Conservation (phyloP, 2,113 vertebrate genomes). For the Epinephelus moara region DNA sequence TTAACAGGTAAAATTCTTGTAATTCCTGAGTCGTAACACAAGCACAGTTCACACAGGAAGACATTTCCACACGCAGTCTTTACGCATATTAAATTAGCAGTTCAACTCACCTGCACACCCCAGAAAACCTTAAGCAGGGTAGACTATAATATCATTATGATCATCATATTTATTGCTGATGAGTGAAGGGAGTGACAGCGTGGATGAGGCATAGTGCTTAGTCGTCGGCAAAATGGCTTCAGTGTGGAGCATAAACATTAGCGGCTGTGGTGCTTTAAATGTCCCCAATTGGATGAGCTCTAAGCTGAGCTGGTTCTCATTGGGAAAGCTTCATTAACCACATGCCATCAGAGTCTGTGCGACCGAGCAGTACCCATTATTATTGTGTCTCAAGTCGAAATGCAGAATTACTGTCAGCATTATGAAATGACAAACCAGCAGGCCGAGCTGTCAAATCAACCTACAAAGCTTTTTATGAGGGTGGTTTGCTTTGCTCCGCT, state of each 20-base stretch:
- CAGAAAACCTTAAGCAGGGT: neutral
- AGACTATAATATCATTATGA: neutral
- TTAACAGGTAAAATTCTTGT: constrained; percentile 25
- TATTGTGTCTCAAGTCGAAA: constrained; percentile 44
- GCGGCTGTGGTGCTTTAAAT: constrained; percentile 41
- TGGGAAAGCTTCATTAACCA: constrained; percentile 61
- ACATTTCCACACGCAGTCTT: neutral
- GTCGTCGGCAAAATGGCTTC: neutral
- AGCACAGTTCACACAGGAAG: neutral
- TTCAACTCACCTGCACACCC: constrained; percentile 3
- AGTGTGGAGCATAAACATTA: constrained; percentile 33
- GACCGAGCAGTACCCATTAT: constrained; percentile 39
- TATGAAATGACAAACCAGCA: constrained; percentile 41
- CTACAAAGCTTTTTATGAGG: constrained; percentile 27
- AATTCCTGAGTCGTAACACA: constrained; percentile 11
- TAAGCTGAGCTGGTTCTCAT: constrained; percentile 39
- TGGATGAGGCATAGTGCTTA: neutral
- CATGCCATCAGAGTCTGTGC: constrained; percentile 54
- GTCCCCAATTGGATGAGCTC: constrained; percentile 31
- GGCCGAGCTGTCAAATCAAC: constrained; percentile 52
- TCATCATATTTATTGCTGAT: constrained; percentile 1
- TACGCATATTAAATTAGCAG: neutral
- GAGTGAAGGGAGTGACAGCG: neutral
- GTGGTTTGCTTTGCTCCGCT: constrained; percentile 15
- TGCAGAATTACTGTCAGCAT: constrained; percentile 51